Base-by-base conservation (phyloP, 2,797 vertebrate species). In the Streptopelia turtur region DNA sequence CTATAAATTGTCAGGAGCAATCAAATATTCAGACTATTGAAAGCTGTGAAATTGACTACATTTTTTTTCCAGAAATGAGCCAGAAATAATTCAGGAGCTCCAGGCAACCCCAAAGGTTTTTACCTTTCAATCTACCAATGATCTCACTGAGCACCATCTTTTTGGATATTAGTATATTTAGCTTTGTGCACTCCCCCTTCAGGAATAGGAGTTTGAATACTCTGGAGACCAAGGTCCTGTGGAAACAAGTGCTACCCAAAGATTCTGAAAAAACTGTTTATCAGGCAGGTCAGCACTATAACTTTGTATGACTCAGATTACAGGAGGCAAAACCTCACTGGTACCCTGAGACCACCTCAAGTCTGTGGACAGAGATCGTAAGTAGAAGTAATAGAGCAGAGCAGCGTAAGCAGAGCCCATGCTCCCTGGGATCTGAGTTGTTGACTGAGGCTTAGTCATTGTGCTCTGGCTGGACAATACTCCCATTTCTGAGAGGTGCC, bases 81-180 rank as follows among this genome's bases (percentile, higher is more conserved):
- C 75, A 89, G 89, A 93, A 94, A 90, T 57, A 77, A 82, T 84
- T 89, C 74, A 84, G 70, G 80, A 77, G 90, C 83, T 90, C 83
- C 53, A 64, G 55, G 78, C 56, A 90, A 37, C 49, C 15, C 39
- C 27, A 64, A 66, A 80, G 63, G 57, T 43, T 92, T 84, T 91
- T 84, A 37, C 49, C 70, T 76, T 90, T 74, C 60, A 47, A 11
- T 68, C 63, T 50, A 59, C 7, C 28, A 23, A 5, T 77, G 74
- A 85, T 16, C 41, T 85, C 68, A 89, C 15, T 72, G 65, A 82
- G 47, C 61, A 55, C 31, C 39, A 41, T 65, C 23, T 72, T 60
- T 76, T 47, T 50, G 35, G 31, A 21, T 63, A 27, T 16, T 39
- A 45, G 53, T 20, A 66, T 59, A 30, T 88, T 68, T 33, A 50